Percentiles rank a stretch among this genome's conserved stretches.
Evolutionary conservation across 2,797 vertebrate species (phyloP).

Genomic region (Cephalopachus bancanus): DNA sequence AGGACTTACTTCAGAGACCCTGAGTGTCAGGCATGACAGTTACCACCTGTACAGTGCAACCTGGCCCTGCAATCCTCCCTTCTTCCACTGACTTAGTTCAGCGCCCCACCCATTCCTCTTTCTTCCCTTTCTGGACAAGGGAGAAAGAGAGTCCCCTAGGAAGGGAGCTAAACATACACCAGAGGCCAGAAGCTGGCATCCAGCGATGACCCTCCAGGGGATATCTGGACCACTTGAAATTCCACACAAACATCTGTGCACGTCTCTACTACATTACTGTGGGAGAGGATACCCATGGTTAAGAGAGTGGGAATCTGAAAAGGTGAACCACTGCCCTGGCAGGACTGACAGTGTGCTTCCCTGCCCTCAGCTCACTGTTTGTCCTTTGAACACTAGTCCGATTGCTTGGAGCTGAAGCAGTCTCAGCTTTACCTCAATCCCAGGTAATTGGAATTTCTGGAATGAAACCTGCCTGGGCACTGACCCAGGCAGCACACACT

Average conservation of each 20-base stretch:
- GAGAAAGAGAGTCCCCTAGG: neutral
- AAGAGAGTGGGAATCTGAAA: neutral
- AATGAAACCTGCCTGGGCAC: neutral
- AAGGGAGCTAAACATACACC: neutral
- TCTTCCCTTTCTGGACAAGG: neutral
- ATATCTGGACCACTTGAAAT: neutral
- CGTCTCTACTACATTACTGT: neutral
- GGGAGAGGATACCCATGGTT: neutral
- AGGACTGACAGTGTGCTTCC: neutral
- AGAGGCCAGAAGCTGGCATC: neutral
- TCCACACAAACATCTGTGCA: fast-evolving
- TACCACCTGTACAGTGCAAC: no score
- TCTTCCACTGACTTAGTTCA: neutral
- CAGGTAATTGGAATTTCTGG: neutral
- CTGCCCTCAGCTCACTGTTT: neutral
- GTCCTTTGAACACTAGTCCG: neutral
- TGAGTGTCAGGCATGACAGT: neutral
- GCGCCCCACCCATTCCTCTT: neutral
- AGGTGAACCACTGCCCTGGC: neutral
- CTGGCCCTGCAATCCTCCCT: neutral
- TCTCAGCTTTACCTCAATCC: neutral
- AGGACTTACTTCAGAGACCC: neutral
- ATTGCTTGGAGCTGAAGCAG: neutral
- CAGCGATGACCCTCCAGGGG: no score
- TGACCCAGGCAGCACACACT: neutral